Conservation (phyloP, 2,888 invertebrate genomes). For the Andrena bicolor region DNA sequence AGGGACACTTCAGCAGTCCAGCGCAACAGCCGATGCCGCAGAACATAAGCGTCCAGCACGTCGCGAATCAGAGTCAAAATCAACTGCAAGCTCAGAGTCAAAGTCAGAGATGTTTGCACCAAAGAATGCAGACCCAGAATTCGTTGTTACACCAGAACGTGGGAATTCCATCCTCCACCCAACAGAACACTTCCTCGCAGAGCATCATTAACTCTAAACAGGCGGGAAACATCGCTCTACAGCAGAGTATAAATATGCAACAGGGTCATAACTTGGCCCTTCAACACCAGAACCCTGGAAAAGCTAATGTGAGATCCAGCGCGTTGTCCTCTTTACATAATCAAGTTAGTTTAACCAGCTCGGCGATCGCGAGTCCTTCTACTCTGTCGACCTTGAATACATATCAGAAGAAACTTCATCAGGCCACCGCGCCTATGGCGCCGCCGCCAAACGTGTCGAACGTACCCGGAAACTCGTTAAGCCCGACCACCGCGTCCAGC, state of each 20-base stretch:
- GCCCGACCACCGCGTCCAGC: constrained; percentile 57
- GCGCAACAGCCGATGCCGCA: constrained; percentile 67
- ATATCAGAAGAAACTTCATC: constrained; percentile 76
- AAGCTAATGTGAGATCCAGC: constrained; percentile 56
- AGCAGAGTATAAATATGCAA: constrained; percentile 53
- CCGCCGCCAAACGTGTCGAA: constrained; percentile 37
- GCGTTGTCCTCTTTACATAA: constrained; percentile 69
- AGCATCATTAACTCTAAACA: constrained; percentile 60
- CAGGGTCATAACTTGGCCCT: constrained; percentile 68
- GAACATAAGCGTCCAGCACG: constrained; percentile 64
- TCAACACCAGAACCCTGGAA: constrained; percentile 69
- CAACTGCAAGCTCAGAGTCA: constrained; percentile 29
- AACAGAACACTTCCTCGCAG: constrained; percentile 58
- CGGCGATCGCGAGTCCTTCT: constrained; percentile 65
- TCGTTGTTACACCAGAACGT: constrained; percentile 62
- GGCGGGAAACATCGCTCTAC: constrained; percentile 55
- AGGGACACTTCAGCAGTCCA: constrained; percentile 63
- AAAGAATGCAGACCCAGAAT: constrained; percentile 57
- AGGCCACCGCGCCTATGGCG: constrained; percentile 37
- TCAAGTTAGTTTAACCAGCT: constrained; percentile 67
- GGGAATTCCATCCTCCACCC: constrained; percentile 49
- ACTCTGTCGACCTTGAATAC: constrained; percentile 67
- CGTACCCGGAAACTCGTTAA: constrained; percentile 52
- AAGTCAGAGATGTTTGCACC: constrained; percentile 62
- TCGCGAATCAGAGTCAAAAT: constrained; percentile 49